Percentiles rank a stretch among this genome's conserved stretches.
phyloP scores from a whole-genome alignment of 2,797 vertebrate species.

The Gymnoscopelus braueri region DNA sequence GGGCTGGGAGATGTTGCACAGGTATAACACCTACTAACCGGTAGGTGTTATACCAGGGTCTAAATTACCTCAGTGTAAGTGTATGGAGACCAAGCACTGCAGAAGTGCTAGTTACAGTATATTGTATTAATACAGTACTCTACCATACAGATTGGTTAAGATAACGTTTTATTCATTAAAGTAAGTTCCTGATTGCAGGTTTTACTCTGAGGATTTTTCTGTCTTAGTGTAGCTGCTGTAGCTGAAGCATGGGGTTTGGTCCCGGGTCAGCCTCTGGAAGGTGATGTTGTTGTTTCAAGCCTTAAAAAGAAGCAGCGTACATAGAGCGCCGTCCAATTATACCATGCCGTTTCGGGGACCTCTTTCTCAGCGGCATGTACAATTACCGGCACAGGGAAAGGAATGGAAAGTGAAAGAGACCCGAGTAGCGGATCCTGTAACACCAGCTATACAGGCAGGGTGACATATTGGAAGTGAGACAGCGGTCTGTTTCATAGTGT shows the following conservation, averaged over 20 bases:
- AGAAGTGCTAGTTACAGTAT: too few relatives aligned
- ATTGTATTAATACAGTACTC: too few relatives aligned
- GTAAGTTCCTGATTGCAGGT: too few relatives aligned
- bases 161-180: too few relatives aligned
- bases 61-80: too few relatives aligned
- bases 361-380: constrained; percentile 63
- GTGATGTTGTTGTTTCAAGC: constrained; percentile 73
- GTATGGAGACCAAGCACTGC: not conserved
- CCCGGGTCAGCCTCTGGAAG: constrained; percentile 60
- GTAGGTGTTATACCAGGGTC: too few relatives aligned
- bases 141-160: too few relatives aligned
- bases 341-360: constrained; percentile 62
- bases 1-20: too few relatives aligned
- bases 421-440: constrained; percentile 54
- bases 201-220: too few relatives aligned
- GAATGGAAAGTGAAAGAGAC: constrained; percentile 70
- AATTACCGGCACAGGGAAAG: constrained; percentile 66
- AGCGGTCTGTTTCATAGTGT: constrained; percentile 43
- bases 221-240: too few relatives aligned
- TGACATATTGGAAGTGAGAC: constrained; percentile 67
- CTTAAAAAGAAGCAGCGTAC: constrained; percentile 49
- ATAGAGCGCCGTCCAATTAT: constrained; percentile 58
- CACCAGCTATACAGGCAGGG: constrained; percentile 50
- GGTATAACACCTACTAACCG: too few relatives aligned
- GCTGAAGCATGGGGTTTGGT: too few relatives aligned